Evolutionary conservation across 2,113 vertebrate species (phyloP), one percentile per base, ranked within the genome.

Genomic region (Anolis carolinensis): DNA sequence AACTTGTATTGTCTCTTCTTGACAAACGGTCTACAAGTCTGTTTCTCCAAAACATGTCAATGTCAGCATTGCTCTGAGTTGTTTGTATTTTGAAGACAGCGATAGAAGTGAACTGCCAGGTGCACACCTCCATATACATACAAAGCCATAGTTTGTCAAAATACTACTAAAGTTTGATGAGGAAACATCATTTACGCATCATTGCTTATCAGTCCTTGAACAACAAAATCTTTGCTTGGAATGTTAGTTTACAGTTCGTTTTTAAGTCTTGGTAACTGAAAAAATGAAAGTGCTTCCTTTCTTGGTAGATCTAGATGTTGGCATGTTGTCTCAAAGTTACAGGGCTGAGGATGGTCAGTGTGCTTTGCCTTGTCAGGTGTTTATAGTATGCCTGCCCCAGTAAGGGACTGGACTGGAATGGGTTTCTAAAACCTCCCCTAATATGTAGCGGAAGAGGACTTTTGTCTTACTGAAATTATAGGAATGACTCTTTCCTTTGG

Each of bases 91-190:
- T 63, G 36, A 55, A 63, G 34, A 32, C 18, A 21, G 27, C 63
- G 13, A 52, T 36, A 14, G 48, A 74, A 1, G 11, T 65, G 73
- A 59, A 39, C 25, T 30, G 65, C 76, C 52, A 72, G 39, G 59
- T 86, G 34, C 2, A 4, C 52, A 73, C 21, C 10, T 48, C 13
- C 52, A 39, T 34, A 4, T n/a, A 74, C 67, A 48, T 11, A 74
- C 21, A 7, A 86, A 86, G 79, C 85, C 70, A 86, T 52, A 86
- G 39, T 74, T 65, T 74, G 30, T 63, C 79, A 21, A 65, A 59
- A 52, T 30, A n/a, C 4, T 73, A 16, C 16, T 21, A 7, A 34
- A 52, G n/a, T n/a, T 72, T 82, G 48, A 70, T 65, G 59, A 44
- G 65, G 59, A 20, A 36, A 27, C 11, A 32, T 25, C 36, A 48